Conservation (phyloP, 2,888 invertebrate genomes). For the Latheticus oryzae region DNA sequence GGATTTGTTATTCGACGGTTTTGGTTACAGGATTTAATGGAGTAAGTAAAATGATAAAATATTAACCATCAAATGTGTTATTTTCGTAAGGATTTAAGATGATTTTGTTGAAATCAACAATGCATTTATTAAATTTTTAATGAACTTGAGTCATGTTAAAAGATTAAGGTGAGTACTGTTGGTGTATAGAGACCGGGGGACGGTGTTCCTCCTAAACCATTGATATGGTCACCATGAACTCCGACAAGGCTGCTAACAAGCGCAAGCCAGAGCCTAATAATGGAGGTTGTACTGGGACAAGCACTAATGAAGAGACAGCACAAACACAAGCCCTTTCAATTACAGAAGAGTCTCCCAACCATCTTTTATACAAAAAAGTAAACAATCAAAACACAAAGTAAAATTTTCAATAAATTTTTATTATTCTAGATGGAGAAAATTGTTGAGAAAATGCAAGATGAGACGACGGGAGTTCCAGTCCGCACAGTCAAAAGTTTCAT, state of each 20-base stretch:
- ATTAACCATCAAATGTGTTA: slow-evolving; percentile 11
- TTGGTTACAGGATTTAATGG: slow-evolving; percentile 49
- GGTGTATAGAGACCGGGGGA: slow-evolving; percentile 55
- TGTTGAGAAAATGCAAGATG: slow-evolving; percentile 96
- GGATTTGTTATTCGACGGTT: slow-evolving; percentile 48
- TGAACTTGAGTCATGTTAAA: slow-evolving; percentile 14
- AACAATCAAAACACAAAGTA: no score
- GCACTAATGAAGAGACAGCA: slow-evolving; percentile 57
- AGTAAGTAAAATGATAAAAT: slow-evolving; percentile 46
- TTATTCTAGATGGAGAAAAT: slow-evolving; percentile 94
- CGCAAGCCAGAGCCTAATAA: slow-evolving; percentile 69
- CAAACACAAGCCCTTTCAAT: slow-evolving; percentile 52
- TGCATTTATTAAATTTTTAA: slow-evolving; percentile 12
- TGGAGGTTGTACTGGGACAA: slow-evolving; percentile 62
- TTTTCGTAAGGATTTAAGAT: slow-evolving; percentile 7
- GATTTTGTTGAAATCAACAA: no score
- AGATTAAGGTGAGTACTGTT: slow-evolving; percentile 29
- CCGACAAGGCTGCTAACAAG: slow-evolving; percentile 72
- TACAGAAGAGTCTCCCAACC: slow-evolving; percentile 85
- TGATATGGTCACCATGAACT: slow-evolving; percentile 77
- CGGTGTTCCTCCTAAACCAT: slow-evolving; percentile 54
- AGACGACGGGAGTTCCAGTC: slow-evolving; percentile 92
- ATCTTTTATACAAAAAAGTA: slow-evolving; percentile 90
- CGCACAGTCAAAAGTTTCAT: slow-evolving; percentile 98
- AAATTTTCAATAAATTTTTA: no score